Evolutionary conservation across 2,797 vertebrate species (phyloP).

Genomic region (Poeciliopsis paucimaculata): DNA sequence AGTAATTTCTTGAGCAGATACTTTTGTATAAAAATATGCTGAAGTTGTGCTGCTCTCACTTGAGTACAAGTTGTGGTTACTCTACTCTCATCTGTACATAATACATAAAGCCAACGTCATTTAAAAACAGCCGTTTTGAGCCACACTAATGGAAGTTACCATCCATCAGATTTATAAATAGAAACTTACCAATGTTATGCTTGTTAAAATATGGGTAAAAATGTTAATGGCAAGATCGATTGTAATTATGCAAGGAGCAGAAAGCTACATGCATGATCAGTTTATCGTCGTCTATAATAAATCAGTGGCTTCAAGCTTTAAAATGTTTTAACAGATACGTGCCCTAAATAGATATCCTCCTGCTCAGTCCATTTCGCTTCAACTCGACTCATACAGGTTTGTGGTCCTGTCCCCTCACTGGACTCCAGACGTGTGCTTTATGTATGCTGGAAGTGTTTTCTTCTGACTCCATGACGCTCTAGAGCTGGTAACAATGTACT

Average conservation of each 20-base stretch:
- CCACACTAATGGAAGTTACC: neutral
- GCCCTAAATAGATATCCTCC: conserved; percentile 12
- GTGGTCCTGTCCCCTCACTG: neutral
- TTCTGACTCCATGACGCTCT: neutral
- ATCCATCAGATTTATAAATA: neutral
- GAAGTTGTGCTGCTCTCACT: too few species aligned
- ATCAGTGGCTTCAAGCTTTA: neutral
- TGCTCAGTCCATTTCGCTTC: conserved; percentile 31
- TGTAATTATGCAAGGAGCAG: neutral
- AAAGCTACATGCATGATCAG: neutral
- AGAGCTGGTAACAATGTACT: conserved; percentile 12
- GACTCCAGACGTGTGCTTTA: neutral
- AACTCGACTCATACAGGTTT: conserved; percentile 25
- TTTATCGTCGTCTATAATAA: neutral
- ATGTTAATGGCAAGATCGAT: neutral
- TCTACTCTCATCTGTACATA: too few species aligned
- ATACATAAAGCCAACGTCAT: neutral
- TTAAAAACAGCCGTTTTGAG: neutral
- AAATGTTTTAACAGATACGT: neutral
- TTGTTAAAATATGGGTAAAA: neutral
- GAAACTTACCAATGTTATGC: neutral
- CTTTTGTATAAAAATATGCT: too few species aligned
- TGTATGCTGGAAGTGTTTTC: neutral
- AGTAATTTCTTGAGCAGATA: too few species aligned
- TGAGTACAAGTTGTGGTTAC: too few species aligned